Percentiles rank a stretch among this genome's conserved stretches.
These are phyloP conservation scores for Hozukius guyotensis DNA, from an alignment of 2,797 vertebrate genomes.

Conservation along the genomic window DNA sequence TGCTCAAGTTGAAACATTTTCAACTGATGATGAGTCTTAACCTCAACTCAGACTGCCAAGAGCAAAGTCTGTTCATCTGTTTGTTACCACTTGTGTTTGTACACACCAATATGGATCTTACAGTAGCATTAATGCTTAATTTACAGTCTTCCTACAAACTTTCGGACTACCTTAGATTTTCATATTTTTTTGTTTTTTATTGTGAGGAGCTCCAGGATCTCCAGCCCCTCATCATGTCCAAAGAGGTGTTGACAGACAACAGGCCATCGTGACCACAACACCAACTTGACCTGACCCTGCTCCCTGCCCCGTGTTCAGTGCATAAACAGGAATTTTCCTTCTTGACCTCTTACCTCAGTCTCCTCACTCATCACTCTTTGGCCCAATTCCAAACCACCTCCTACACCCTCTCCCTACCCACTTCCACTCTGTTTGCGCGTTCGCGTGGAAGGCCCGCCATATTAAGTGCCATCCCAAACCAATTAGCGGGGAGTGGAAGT, in stretches of 20 bases:
- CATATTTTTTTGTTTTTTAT: conserved; percentile 1
- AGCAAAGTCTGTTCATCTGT: background rate
- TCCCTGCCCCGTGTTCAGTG: background rate
- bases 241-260: conserved; percentile 41
- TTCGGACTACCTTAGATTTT: background rate
- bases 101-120: background rate
- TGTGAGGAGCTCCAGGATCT: background rate
- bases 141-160: background rate
- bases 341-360: background rate
- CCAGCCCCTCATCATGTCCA: background rate
- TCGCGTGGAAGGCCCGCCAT: too few relatives aligned
- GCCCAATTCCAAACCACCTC: too few relatives aligned
- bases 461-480: too few relatives aligned
- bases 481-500: too few relatives aligned
- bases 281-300: background rate
- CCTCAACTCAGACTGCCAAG: background rate
- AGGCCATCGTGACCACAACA: conserved; percentile 2
- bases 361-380: background rate
- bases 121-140: background rate
- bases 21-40: background rate
- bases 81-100: background rate
- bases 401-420: too few relatives aligned
- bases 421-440: too few relatives aligned
- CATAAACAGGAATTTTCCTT: conserved; percentile 2
- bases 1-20: background rate